Base-by-base conservation (phyloP, 2,888 invertebrate species). In the Digitonthophagus gazella region DNA sequence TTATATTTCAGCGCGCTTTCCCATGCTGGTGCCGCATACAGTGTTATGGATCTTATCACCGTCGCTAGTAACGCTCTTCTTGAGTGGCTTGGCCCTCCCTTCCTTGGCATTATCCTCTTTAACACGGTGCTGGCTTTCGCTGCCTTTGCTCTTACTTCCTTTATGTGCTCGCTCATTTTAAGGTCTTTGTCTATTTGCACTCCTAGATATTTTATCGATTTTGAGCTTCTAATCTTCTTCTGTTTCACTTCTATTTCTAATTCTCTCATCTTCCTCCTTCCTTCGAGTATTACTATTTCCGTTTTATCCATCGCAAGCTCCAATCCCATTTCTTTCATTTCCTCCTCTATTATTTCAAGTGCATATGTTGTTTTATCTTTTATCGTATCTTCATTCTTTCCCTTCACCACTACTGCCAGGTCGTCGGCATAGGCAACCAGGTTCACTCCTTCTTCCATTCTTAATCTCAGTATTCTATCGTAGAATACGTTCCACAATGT, bases 401-500 rank as follows among this genome's bases (percentile, higher is more conserved):
- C 66, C 5, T 8, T 14, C 2, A 58, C 58, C 6, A 66, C 22
- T 14, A 66, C 8, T 8, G 66, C 66, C 20, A 66, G 8, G 14
- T 66, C 66, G n/a, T 66, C 66, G 20, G 66, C 66, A 22, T 66
- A 66, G 3, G 56, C 58, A 2, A 66, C 5, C 2, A 20, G n/a
- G 11, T 5, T 56, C 3, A 56, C 22, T 3, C 14, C 22, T n/a
- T 14, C 11, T 20, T 11, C 14, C n/a, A 14, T 5, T 22, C 19
- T 15, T 3, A 57, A 5, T 11, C 19, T 16, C 0, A 56, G 58
- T 2, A 57, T 15, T 4, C 20, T 22, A 3, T 57, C 65, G 6
- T 64, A 57, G 1, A 6, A 1, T 1, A 57, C 3, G 16, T 3
- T 57, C 57, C 57, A 57, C 4, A 61, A 20, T n/a, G 16, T n/a